Percentiles rank a stretch among this genome's conserved stretches.
These are phyloP conservation scores for Goniozus legneri DNA, from an alignment of 1,140 invertebrate species.

Conservation along the genomic window DNA sequence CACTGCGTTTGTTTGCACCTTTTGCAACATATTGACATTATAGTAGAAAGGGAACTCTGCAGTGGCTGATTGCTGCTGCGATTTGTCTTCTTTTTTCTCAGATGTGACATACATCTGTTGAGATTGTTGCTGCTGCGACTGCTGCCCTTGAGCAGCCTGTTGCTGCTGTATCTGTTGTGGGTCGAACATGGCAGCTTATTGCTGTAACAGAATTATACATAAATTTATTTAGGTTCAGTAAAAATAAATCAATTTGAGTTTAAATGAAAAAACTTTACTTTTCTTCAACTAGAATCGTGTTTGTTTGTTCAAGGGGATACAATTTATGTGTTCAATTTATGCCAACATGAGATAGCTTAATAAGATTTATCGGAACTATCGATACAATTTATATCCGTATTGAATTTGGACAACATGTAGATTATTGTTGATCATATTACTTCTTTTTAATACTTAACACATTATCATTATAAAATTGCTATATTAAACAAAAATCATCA, in stretches of 20 bases:
- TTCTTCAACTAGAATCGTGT: slow-evolving; percentile 43
- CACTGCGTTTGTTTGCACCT: slow-evolving; percentile 51
- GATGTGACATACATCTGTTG: slow-evolving; percentile 51
- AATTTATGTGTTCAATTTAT: slow-evolving; percentile 48
- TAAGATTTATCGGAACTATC: slow-evolving; percentile 37
- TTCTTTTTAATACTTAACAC: slow-evolving; percentile 9
- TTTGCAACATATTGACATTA: slow-evolving; percentile 59
- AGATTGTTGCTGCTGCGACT: slow-evolving; percentile 50
- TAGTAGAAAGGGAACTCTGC: slow-evolving; percentile 58
- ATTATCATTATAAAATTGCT: slow-evolving; percentile 11
- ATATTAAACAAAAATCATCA: slow-evolving; percentile 10
- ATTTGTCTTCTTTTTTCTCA: slow-evolving; percentile 50
- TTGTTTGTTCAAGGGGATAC: slow-evolving; percentile 53
- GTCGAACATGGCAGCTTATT: slow-evolving; percentile 49
- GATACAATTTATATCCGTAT: slow-evolving; percentile 18
- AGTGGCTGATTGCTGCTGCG: slow-evolving; percentile 47
- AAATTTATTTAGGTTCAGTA: slow-evolving; percentile 5
- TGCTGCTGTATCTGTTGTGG: slow-evolving; percentile 54
- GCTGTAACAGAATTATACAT: slow-evolving; percentile 16
- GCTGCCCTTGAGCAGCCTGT: slow-evolving; percentile 46
- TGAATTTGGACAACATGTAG: slow-evolving; percentile 8
- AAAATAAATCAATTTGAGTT: slow-evolving; percentile 3
- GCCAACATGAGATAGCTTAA: slow-evolving; percentile 52
- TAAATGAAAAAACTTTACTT: slow-evolving; percentile 21
- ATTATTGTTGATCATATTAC: slow-evolving; percentile 13